Conservation (phyloP, 2,888 invertebrate species). For the Gastracanthus pulcherrimus region DNA sequence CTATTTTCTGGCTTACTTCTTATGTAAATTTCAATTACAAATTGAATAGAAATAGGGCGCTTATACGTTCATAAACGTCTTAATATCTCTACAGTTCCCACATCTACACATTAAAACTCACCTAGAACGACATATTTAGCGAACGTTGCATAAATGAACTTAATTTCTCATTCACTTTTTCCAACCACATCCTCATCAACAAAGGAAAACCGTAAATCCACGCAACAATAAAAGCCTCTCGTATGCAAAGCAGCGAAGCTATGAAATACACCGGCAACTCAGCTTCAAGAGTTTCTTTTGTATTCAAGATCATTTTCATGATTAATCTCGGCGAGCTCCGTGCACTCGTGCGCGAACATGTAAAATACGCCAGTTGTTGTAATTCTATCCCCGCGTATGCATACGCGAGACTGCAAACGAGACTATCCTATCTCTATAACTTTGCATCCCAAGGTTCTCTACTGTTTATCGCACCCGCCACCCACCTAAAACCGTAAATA, state of each 20-base stretch:
- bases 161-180: background rate
- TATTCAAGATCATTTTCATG: constrained; percentile 52
- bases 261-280: constrained; percentile 5
- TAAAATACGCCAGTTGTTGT: constrained; percentile 31
- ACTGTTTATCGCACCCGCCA: constrained; percentile 44
- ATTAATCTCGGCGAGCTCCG: constrained; percentile 29
- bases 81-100: too few relatives aligned
- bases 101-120: too few relatives aligned
- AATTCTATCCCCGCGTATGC: constrained; percentile 45
- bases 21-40: too few relatives aligned
- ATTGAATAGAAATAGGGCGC: too few relatives aligned
- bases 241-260: background rate
- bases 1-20: too few relatives aligned
- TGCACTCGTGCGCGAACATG: background rate
- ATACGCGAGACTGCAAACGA: constrained; percentile 43
- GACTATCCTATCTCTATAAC: constrained; percentile 5
- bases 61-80: too few relatives aligned
- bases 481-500: constrained; percentile 58
- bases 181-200: background rate
- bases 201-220: background rate
- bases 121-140: too few relatives aligned
- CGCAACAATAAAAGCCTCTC: background rate
- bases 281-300: constrained; percentile 35
- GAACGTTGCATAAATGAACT: background rate
- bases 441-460: constrained; percentile 27